These are phyloP conservation scores for Drosophila recens DNA, from an alignment of 2,888 invertebrate genomes.

Conservation along the genomic window DNA sequence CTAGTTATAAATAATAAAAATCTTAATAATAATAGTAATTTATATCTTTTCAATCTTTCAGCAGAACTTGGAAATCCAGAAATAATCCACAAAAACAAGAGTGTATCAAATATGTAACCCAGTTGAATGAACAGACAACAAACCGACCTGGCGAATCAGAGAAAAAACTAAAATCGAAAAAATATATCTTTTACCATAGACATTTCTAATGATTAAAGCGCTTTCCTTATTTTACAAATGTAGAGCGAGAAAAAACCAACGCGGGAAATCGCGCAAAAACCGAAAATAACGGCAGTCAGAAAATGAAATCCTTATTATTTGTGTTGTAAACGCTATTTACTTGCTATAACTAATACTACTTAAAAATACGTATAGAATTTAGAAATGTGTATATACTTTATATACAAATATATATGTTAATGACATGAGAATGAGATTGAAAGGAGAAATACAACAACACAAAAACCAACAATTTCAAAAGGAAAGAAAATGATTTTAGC, in stretches of 20 bases:
- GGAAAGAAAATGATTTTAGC: constrained; percentile 19
- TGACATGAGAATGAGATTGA: constrained; percentile 36
- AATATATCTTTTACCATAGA: constrained; percentile 4
- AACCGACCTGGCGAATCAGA: constrained; percentile 15
- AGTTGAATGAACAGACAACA: constrained; percentile 24
- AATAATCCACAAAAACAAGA: constrained; percentile 7
- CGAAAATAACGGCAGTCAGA: constrained; percentile 31
- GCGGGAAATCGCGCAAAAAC: constrained; percentile 15
- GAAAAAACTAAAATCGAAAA: not conserved
- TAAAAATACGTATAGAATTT: constrained; percentile 34
- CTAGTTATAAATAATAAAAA: not conserved
- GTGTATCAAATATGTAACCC: constrained; percentile 13
- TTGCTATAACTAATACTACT: constrained; percentile 54
- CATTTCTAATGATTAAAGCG: constrained; percentile 1
- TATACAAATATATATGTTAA: constrained; percentile 26
- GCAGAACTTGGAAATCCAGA: not conserved
- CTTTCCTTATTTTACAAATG: constrained; percentile 37
- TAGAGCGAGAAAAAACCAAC: constrained; percentile 12
- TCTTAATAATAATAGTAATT: not conserved
- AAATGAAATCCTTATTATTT: constrained; percentile 50
- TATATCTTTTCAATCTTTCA: not conserved
- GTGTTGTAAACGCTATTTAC: constrained; percentile 51
- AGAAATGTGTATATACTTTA: constrained; percentile 18
- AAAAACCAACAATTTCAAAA: constrained; percentile 10
- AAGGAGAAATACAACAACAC: constrained; percentile 17